phyloP scores from a whole-genome alignment of 2,797 vertebrate genomes.

The Scyliorhinus canicula region DNA sequence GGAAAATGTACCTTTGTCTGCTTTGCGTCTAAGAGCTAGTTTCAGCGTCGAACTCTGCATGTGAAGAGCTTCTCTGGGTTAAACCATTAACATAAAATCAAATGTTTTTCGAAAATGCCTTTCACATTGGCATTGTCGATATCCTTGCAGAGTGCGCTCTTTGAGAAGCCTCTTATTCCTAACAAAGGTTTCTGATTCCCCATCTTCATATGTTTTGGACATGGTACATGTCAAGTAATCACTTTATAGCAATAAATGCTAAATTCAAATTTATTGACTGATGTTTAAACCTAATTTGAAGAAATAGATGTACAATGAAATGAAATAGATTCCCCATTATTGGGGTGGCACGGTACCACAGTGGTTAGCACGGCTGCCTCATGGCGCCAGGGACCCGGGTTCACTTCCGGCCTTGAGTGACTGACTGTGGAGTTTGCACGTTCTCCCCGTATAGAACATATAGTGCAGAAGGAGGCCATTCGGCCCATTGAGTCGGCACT shows the following conservation, averaged over 20 bases:
- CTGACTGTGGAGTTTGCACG: too few relatives aligned
- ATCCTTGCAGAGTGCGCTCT: neutral
- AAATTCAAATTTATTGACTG: neutral
- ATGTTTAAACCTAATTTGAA: neutral
- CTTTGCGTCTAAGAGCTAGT: neutral
- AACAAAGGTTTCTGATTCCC: neutral
- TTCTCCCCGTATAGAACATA: too few relatives aligned
- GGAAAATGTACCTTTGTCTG: neutral
- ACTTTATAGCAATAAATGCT: neutral
- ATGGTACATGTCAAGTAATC: neutral
- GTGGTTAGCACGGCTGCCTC: too few relatives aligned
- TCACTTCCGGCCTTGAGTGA: too few relatives aligned
- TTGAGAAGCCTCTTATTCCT: neutral
- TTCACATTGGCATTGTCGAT: neutral
- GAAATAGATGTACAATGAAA: neutral
- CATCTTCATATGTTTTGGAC: neutral
- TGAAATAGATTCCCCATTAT: neutral
- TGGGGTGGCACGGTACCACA: too few relatives aligned
- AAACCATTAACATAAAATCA: neutral
- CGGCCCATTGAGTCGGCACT: too few relatives aligned
- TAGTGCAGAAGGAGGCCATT: too few relatives aligned
- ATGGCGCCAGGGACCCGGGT: too few relatives aligned
- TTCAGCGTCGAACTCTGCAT: neutral
- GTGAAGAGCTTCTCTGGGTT: neutral
- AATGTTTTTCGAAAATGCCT: neutral